Evolutionary conservation across 2,888 invertebrate species (phyloP).

Genomic region (Chelonus formosanus): DNA sequence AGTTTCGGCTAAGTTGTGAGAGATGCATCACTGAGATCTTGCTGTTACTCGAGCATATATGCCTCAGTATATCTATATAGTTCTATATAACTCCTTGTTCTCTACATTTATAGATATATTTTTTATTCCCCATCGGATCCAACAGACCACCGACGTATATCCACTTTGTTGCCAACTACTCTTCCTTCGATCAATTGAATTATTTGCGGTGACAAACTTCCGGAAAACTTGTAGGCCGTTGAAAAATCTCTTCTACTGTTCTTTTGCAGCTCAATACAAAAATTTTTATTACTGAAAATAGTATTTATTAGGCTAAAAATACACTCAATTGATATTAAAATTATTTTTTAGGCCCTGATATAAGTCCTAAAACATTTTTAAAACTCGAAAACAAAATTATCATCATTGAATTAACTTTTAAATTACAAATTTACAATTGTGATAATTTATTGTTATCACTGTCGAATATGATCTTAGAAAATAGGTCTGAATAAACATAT

Average conservation of each 20-base stretch:
- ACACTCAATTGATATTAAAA: too few relatives aligned
- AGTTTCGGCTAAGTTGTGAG: constrained; percentile 27
- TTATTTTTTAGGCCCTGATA: too few relatives aligned
- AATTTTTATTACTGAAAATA: background rate
- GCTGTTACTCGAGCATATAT: background rate
- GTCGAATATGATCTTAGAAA: too few relatives aligned
- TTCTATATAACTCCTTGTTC: constrained; percentile 11
- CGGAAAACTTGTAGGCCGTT: constrained; percentile 18
- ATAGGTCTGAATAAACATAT: too few relatives aligned
- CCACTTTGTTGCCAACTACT: constrained; percentile 27
- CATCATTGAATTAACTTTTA: too few relatives aligned
- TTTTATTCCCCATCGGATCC: constrained; percentile 19
- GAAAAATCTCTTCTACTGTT: constrained; percentile 27
- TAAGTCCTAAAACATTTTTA: too few relatives aligned
- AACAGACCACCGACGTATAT: constrained; percentile 24
- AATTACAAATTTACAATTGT: too few relatives aligned
- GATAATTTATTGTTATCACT: too few relatives aligned
- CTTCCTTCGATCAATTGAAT: constrained; percentile 45
- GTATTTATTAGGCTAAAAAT: too few relatives aligned
- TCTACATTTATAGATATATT: constrained; percentile 17
- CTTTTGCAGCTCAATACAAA: background rate
- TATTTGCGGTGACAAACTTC: constrained; percentile 45
- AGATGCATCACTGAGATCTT: constrained; percentile 26
- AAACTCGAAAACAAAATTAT: too few relatives aligned
- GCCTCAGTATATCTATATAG: constrained; percentile 14